Evolutionary conservation across 2,113 vertebrate genomes (phyloP), one percentile per base, ranked within the genome.

Genomic region (Conger conger): DNA sequence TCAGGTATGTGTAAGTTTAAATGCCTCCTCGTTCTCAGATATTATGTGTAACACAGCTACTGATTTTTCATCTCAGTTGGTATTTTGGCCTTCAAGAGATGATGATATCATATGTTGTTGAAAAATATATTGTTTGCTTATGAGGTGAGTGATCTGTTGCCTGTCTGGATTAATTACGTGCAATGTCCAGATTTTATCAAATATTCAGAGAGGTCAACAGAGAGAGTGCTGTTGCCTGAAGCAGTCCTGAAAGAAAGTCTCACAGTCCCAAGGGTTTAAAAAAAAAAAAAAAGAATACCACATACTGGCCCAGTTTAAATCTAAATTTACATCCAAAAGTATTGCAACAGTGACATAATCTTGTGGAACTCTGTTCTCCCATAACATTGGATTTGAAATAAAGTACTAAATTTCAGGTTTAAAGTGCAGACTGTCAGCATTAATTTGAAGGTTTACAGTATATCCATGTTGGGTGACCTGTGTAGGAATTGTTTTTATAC

Each of bases 151-250:
- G 33, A 35, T 80, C 36, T 60, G 36, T 18, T 38, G 27, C 23
- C 40, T 30, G 45, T 76, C 80, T n/a, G 38, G 79, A 6, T 83
- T 82, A 76, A 82, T 80, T 37, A 38, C 38, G 27, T 45, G 63
- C 50, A 20, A 42, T 57, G 68, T 73, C 63, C 33, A 77, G 68
- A n/a, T 38, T 63, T 82, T 42, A 82, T 82, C 57, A 85, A 85
- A 85, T 42, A 85, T 85, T 85, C 79, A 81, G 30, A 35, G 30
- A 57, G 79, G 78, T 85, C 60, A 80, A 81, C 57, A 76, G 20
- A 81, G 60, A 53, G 68, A 73, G 79, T 54, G 63, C 57, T 79
- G 68, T 76, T 18, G 38, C 57, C 78, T 57, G 60, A 63, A 76
- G 45, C 79, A 85, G 4, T 33, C 68, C n/a, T 73, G 27, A 33